Evolutionary conservation across 2,113 vertebrate species (phyloP).

Genomic region (Genyomyrus donnyi): DNA sequence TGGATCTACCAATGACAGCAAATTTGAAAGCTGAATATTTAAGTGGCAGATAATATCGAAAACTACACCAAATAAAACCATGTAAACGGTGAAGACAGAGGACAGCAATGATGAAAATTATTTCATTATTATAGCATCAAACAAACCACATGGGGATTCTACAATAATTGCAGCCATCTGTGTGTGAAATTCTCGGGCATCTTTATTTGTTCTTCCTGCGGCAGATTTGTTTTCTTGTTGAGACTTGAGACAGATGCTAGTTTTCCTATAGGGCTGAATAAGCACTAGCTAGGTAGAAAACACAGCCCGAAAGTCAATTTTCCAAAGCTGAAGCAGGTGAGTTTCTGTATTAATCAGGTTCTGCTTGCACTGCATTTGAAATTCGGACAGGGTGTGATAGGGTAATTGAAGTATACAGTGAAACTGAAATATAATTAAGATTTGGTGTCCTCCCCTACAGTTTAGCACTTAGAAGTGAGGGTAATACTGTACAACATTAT

Average conservation of each 20-base stretch:
- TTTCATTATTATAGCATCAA: slow-evolving; percentile 4
- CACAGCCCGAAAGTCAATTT: neutral
- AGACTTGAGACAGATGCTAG: slow-evolving; percentile 15
- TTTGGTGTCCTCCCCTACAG: neutral
- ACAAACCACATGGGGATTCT: slow-evolving; percentile 2
- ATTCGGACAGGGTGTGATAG: neutral
- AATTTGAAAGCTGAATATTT: neutral
- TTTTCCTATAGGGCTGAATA: neutral
- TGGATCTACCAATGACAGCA: neutral
- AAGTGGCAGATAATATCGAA: neutral
- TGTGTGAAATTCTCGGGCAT: slow-evolving; percentile 9
- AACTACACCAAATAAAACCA: neutral
- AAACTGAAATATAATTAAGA: neutral
- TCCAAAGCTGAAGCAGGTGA: neutral
- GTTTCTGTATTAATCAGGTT: neutral
- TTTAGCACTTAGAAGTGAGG: neutral
- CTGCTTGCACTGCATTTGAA: neutral
- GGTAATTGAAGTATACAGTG: neutral
- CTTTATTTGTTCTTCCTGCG: slow-evolving; percentile 11
- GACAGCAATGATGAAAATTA: neutral
- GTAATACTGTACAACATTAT: neutral
- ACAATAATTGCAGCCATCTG: slow-evolving; percentile 17
- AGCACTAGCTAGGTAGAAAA: slow-evolving; percentile 8
- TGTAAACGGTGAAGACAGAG: neutral
- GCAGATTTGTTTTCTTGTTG: slow-evolving; percentile 14